Conservation (phyloP, 2,113 vertebrate species). For the Tringa solitaria region DNA sequence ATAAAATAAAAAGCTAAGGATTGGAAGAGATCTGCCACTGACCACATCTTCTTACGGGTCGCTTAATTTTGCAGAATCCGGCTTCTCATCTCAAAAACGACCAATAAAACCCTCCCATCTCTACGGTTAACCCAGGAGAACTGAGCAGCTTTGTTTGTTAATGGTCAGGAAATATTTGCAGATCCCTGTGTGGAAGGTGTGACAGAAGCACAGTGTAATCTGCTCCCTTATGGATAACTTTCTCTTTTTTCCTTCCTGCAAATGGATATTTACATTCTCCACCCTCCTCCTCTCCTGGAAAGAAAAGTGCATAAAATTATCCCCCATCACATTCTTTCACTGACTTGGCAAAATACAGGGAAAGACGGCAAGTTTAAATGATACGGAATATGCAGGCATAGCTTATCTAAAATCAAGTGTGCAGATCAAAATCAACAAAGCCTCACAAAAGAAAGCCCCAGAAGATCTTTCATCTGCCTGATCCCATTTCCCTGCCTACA, state of each 20-base stretch:
- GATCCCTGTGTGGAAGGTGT: background rate
- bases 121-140: background rate
- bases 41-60: background rate
- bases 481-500: slow-evolving; percentile 47
- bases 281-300: background rate
- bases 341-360: slow-evolving; percentile 7
- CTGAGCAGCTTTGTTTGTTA: background rate
- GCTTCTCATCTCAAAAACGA: background rate
- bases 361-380: background rate
- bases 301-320: background rate
- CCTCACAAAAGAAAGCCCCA: slow-evolving; percentile 36
- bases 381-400: background rate
- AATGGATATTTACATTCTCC: background rate
- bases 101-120: background rate
- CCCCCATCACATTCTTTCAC: background rate
- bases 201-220: background rate
- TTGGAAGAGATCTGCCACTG: background rate
- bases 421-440: slow-evolving; percentile 43
- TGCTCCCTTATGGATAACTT: background rate
- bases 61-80: background rate
- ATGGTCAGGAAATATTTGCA: background rate
- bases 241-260: background rate
- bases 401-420: background rate
- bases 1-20: background rate
- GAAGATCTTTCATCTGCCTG: slow-evolving; percentile 41